Evolutionary conservation across 2,113 vertebrate genomes (phyloP), one percentile per base, ranked within the genome.

Genomic region (Picathartes gymnocephalus): DNA sequence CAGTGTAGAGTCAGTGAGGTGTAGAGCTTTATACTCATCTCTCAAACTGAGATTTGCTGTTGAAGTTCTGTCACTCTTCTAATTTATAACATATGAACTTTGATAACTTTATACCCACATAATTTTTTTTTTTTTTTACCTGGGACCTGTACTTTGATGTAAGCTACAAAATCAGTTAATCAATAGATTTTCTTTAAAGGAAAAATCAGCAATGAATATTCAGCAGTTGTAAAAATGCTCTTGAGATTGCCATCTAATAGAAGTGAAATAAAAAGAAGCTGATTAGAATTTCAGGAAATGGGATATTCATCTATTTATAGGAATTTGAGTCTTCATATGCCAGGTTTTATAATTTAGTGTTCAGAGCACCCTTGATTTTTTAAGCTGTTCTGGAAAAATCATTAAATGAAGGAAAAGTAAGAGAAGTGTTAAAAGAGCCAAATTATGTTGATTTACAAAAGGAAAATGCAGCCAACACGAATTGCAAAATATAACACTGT

Each of bases 261-360:
- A 39, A 23, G 27, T 65, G 66, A 80, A 83, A 76, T 72, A 87
- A 83, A 88, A 95, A 81, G 66, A 89, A 84, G 40, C 58, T 95
- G 61, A 82, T 79, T 84, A 68, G 73, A 69, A 72, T 87, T 91
- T 57, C 79, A 88, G 87, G 95, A 95, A 84, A 79, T 45, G 6
- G 53, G 72, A 48, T 81, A 69, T 68, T 91, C 3, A 33, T 86
- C 45, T 76, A 35, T 83, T 92, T 91, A 66, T 91, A 80, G 66
- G 66, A 78, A 90, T 64, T 48, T 50, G 19, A 51, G 33, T 42
- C 54, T 90, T 93, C 7, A 9, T 47, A 42, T 21, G 57, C n/a
- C 79, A 92, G 37, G 16, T 68, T 61, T 91, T 90, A 40, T 86
- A 80, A 72, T 44, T 62, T 74, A 60, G 33, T 62, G 82, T 42